Evolutionary conservation across 2,113 vertebrate species (phyloP).

Genomic region (Edolisoma coerulescens): DNA sequence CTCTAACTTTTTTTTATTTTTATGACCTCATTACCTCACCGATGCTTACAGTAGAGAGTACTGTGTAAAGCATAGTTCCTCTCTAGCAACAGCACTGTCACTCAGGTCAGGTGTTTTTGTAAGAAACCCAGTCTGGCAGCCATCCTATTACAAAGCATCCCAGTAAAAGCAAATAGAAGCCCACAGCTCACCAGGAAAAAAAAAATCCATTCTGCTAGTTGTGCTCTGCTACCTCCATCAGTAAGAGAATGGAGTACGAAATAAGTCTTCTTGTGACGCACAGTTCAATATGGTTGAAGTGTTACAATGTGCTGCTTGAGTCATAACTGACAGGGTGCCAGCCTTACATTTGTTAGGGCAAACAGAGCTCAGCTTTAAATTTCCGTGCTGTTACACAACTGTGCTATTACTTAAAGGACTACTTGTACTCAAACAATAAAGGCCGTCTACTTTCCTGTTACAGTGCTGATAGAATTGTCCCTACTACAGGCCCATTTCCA

Average conservation of each 20-base stretch:
- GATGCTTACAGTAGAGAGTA: background rate
- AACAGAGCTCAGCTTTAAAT: constrained; percentile 45
- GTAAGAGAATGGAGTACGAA: background rate
- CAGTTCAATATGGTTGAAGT: background rate
- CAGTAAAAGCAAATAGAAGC: background rate
- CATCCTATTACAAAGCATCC: background rate
- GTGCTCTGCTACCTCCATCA: background rate
- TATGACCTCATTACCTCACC: background rate
- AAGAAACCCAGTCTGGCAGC: background rate
- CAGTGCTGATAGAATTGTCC: background rate
- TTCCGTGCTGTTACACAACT: constrained; percentile 45
- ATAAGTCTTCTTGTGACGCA: background rate
- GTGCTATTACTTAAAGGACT: constrained; percentile 45
- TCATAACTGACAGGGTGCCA: constrained; percentile 52
- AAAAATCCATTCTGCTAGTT: background rate
- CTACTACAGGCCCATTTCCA: background rate
- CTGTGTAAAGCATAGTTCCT: background rate
- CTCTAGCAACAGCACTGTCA: background rate
- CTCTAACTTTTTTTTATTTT: background rate
- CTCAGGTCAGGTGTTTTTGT: background rate
- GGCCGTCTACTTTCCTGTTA: background rate
- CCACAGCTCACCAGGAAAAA: background rate
- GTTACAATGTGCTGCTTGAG: constrained; percentile 37
- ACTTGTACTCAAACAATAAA: constrained; percentile 27
- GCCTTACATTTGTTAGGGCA: constrained; percentile 27